phyloP scores from a whole-genome alignment of 2,888 invertebrate genomes.

The Noctuana brunneofusca region DNA sequence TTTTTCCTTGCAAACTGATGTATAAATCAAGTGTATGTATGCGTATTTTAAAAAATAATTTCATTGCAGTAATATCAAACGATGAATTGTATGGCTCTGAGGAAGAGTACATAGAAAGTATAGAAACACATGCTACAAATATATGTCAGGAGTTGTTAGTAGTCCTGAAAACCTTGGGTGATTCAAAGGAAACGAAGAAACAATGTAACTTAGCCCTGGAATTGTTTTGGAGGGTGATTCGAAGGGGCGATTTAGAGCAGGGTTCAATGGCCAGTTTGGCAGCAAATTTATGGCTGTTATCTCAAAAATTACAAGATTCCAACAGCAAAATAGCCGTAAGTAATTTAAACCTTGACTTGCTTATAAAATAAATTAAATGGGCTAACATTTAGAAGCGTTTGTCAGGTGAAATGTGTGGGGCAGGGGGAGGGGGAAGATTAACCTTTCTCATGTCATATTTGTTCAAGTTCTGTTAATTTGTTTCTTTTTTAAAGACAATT shows the following conservation, averaged over 20 bases:
- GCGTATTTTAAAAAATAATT: constrained; percentile 37
- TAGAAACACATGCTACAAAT: constrained; percentile 89
- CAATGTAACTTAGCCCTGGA: constrained; percentile 90
- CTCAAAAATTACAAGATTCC: constrained; percentile 82
- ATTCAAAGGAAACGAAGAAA: constrained; percentile 84
- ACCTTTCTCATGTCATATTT: too few relatives aligned
- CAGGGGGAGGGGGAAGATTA: too few relatives aligned
- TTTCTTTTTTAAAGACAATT: too few relatives aligned
- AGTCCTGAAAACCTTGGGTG: constrained; percentile 87
- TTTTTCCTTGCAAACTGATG: too few relatives aligned
- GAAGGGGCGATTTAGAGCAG: constrained; percentile 85
- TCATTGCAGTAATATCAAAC: constrained; percentile 91
- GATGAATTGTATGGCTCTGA: constrained; percentile 96
- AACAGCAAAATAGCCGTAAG: constrained; percentile 65
- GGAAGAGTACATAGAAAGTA: constrained; percentile 90
- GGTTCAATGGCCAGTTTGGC: constrained; percentile 86
- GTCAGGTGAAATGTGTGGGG: too few relatives aligned
- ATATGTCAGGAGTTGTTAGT: constrained; percentile 90
- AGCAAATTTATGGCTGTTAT: constrained; percentile 91
- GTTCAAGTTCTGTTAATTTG: too few relatives aligned
- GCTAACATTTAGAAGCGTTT: background rate
- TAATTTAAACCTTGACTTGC: constrained; percentile 17
- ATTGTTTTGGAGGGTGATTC: constrained; percentile 86
- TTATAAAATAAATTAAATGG: background rate
- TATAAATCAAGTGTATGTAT: too few relatives aligned